phyloP scores from a whole-genome alignment of 1,140 invertebrate genomes.

The Sweltsa coloradensis region DNA sequence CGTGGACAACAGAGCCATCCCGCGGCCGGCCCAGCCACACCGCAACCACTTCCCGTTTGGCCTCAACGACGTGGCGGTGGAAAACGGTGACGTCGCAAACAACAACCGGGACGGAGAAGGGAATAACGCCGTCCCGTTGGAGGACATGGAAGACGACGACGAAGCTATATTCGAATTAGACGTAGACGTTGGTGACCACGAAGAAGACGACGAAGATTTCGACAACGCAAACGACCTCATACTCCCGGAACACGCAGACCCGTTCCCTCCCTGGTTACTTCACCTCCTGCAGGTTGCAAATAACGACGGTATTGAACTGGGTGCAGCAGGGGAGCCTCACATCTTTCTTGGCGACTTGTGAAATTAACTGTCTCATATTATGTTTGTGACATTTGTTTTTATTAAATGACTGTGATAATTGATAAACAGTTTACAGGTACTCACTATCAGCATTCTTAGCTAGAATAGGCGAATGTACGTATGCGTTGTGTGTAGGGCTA shows the following conservation, averaged over 20 bases:
- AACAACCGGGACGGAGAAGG: slow-evolving; percentile 40
- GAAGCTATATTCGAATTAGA: slow-evolving; percentile 22
- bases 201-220: slow-evolving; percentile 23
- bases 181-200: slow-evolving; percentile 22
- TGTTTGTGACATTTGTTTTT: too few species aligned
- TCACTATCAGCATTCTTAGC: too few species aligned
- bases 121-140: slow-evolving; percentile 31
- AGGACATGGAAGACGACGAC: slow-evolving; percentile 8
- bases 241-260: neutral
- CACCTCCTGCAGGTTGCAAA: slow-evolving; percentile 6
- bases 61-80: slow-evolving; percentile 22
- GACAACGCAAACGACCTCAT: slow-evolving; percentile 10
- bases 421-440: too few species aligned
- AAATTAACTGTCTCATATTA: too few species aligned
- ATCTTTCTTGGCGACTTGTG: too few species aligned
- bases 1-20: too few species aligned
- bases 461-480: too few species aligned
- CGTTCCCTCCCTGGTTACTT: slow-evolving; percentile 12
- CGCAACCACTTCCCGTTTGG: too few species aligned
- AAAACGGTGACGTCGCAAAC: slow-evolving; percentile 41
- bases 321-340: too few species aligned
- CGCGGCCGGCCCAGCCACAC: neutral
- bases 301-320: neutral
- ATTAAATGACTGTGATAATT: too few species aligned
- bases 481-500: too few species aligned